Base-by-base conservation (phyloP, 64 coral and sea anemone genomes). In the Montipora capricornis region DNA sequence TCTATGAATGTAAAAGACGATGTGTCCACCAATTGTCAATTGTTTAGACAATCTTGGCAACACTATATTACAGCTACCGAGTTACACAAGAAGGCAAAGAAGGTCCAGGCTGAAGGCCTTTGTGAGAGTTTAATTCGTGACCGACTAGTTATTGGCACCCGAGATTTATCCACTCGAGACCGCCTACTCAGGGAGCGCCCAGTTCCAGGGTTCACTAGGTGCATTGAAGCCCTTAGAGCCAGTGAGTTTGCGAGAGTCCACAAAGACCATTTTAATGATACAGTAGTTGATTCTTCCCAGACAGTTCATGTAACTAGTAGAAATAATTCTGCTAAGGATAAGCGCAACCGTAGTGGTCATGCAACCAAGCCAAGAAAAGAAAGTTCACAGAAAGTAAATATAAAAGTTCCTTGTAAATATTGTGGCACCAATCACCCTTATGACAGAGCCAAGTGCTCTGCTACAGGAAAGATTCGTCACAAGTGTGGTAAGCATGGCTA, bases 21-120 rank as follows among this genome's bases (percentile, higher is more conserved):
- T 80, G 62, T 94, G 5, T 78, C 69, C 49, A 78, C 88, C 14
- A 94, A 89, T 16, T 89, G 92, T 78, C 89, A 83, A 80, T 14
- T 89, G 37, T 94, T 94, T 14, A 11, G 74, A 57, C 64, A 88
- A 71, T 66, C 92, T 17, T 93, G 92, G 84, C n/a, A 80, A 3
- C 71, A 88, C 62, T 93, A 81, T 20, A 66, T 52, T 11, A 81
- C 80, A 4, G 76, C 92, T 44, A 88, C 92, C 19, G 84, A 93
- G 5, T 57, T 93, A 8, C 71, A 60, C 59, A 78, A 85, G 19
- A 88, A 88, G 73, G 37, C 87, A 10, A 88, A 88, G 22, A 82
- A 93, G 50, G 61, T 73, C 4, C 73, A 87, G 51, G 91, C 82
- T 6, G 61, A 64, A 16, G 14, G 14, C 13, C 61, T 15, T 12